Base-by-base conservation (phyloP, 2,113 vertebrate genomes). In the Rhinolophus sinicus region DNA sequence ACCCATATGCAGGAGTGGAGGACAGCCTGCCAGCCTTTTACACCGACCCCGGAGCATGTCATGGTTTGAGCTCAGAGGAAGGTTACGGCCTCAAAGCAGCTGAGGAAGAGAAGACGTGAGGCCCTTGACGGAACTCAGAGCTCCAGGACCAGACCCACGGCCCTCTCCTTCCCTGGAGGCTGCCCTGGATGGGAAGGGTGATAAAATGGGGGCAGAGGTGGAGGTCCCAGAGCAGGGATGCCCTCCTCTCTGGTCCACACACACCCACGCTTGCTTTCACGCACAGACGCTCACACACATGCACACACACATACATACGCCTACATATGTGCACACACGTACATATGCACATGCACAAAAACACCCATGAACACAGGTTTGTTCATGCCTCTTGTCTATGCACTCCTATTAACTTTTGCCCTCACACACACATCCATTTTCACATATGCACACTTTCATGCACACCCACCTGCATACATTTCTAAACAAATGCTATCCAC, bases 401-500 rank as follows among this genome's bases (percentile, higher is more conserved):
- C 9, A n/a, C 5, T 18, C 9, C 64, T 65, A 56, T 64, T 78
- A n/a, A 33, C 54, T 90, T 89, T 84, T 85, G 21, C 67, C 56
- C 72, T 78, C 11, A 18, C 15, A 52, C 6, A 5, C 18, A 30
- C 50, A 81, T 10, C 18, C 58, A 75, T 72, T 47, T 82, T 50
- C 69, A 96, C 16, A 81, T 26, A 64, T 0, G 12, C 15, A 26
- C 40, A 69, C 52, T 80, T 96, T 64, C 88, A 58, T 75, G 58
- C 35, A 92, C 50, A 81, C 28, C 26, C 9, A 35, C 18, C n/a
- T 88, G 67, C 21, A 84, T 13, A 84, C n/a, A 75, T 70, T 52
- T 78, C 38, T 88, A 84, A n/a, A 87, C 70, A 65, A 92, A 94
- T 76, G 75, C 44, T 28, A 56, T 21, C 76, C 83, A 84, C 64